These are phyloP conservation scores for Rachycentron canadum DNA, from an alignment of 2,797 vertebrate genomes.

Conservation along the genomic window DNA sequence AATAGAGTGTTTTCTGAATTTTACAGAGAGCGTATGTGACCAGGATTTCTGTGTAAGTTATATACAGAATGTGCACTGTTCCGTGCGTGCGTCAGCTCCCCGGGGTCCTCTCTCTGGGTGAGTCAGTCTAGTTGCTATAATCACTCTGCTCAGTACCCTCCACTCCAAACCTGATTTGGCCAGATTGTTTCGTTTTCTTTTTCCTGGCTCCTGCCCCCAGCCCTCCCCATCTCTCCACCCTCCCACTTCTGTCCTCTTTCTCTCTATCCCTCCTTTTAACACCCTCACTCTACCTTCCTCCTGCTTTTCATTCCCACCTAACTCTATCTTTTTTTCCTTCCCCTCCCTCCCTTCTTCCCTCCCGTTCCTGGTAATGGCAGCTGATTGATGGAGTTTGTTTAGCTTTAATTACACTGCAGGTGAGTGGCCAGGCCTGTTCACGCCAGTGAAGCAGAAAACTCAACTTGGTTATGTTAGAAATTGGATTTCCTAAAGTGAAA, in stretches of 20 bases:
- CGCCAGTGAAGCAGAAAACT: conserved; percentile 86
- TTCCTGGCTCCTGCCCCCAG: conserved; percentile 43
- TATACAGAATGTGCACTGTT: conserved; percentile 42
- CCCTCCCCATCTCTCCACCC: conserved; percentile 22
- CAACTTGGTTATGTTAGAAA: conserved; percentile 86
- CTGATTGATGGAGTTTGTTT: conserved; percentile 90
- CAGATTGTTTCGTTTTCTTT: conserved; percentile 78
- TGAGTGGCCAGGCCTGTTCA: conserved; percentile 83
- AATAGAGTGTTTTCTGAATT: conserved; percentile 62
- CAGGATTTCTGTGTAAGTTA: conserved; percentile 45
- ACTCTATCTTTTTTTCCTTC: conserved; percentile 9
- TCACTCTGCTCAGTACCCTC: conserved; percentile 79
- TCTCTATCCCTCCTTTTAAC: conserved; percentile 23
- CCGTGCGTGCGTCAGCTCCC: conserved; percentile 65
- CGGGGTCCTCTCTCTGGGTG: conserved; percentile 77
- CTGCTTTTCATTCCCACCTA: not conserved
- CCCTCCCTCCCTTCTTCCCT: conserved; percentile 11
- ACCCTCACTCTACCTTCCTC: conserved; percentile 6
- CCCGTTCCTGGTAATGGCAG: conserved; percentile 76
- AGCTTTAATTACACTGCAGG: conserved; percentile 89
- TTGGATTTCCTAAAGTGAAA: conserved; percentile 86
- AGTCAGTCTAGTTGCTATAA: conserved; percentile 84
- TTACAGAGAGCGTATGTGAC: conserved; percentile 51
- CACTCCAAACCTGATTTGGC: conserved; percentile 85
- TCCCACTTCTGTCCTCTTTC: conserved; percentile 15